These are phyloP conservation scores for Elymnias hypermnestra DNA, from an alignment of 1,140 invertebrate genomes.

Conservation along the genomic window DNA sequence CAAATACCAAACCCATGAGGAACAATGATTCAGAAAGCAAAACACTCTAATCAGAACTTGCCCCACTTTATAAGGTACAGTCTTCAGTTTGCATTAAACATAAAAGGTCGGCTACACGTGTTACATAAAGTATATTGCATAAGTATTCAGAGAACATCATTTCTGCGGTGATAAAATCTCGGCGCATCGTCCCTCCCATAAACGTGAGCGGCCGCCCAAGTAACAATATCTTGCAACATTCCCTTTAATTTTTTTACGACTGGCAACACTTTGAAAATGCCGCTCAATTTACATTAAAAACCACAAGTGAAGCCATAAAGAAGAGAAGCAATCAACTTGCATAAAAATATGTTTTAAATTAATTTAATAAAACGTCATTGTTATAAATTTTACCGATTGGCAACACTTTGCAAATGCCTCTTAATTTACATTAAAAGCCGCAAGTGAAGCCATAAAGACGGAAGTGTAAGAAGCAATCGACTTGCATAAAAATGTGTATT, in stretches of 20 bases:
- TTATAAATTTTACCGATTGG: no score
- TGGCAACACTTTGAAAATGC: slow-evolving; percentile 16
- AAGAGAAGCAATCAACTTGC: no score
- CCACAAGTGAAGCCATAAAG: no score
- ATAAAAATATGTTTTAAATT: no score
- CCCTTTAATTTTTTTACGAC: slow-evolving; percentile 14
- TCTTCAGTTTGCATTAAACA: slow-evolving; percentile 15
- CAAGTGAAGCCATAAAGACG: no score
- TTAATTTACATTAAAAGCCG: no score
- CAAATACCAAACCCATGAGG: slow-evolving; percentile 1
- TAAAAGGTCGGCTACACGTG: slow-evolving; percentile 23
- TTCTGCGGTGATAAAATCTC: slow-evolving; percentile 17
- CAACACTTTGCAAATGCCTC: no score
- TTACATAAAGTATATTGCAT: slow-evolving; percentile 25
- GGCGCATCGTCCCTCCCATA: slow-evolving; percentile 9
- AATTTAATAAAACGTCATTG: no score
- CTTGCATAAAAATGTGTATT: no score
- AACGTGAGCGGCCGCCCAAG: neutral
- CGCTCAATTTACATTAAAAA: no score
- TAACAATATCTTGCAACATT: slow-evolving; percentile 9
- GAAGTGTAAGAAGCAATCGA: no score
- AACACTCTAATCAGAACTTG: slow-evolving; percentile 16
- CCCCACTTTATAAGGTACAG: slow-evolving; percentile 11
- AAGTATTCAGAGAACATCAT: slow-evolving; percentile 16
- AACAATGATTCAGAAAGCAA: slow-evolving; percentile 20